Percentiles rank a stretch among this genome's conserved stretches.
Evolutionary conservation across 2,888 invertebrate genomes (phyloP).

Genomic region (Drosophila borealis): DNA sequence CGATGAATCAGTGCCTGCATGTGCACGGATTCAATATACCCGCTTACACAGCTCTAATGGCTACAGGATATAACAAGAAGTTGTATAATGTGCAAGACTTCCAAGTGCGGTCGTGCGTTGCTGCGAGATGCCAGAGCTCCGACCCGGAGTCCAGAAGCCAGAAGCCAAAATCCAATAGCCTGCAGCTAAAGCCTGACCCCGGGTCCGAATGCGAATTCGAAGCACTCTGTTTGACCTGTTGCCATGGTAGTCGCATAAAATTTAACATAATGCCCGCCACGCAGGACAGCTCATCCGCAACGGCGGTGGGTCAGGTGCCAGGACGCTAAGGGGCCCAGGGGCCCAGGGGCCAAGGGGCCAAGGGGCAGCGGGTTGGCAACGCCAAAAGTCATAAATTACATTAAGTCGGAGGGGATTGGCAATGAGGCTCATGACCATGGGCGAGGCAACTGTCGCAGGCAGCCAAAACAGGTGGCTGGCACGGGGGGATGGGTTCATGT

Average conservation of each 20-base stretch:
- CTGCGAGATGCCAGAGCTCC: constrained; percentile 4
- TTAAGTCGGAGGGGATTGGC: constrained; percentile 37
- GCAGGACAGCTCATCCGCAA: constrained; percentile 22
- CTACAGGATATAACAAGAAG: neutral
- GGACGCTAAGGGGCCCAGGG: neutral
- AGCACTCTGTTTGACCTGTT: constrained; percentile 56
- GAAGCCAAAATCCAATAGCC: neutral
- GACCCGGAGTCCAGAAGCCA: neutral
- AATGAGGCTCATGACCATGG: constrained; percentile 3
- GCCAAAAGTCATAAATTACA: constrained; percentile 59
- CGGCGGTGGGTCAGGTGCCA: neutral
- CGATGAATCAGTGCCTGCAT: no score
- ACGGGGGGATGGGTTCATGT: constrained; percentile 5
- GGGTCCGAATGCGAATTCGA: constrained; percentile 2
- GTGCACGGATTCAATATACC: neutral
- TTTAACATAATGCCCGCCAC: constrained; percentile 56
- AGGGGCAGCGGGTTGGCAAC: constrained; percentile 5
- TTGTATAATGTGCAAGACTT: constrained; percentile 16
- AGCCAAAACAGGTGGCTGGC: neutral
- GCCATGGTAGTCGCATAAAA: constrained; percentile 63
- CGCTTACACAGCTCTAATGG: neutral
- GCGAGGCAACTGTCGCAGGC: neutral
- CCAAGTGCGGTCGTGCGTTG: constrained; percentile 25
- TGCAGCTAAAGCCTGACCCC: neutral
- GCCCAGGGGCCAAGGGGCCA: neutral